Evolutionary conservation across 2,113 vertebrate genomes (phyloP).

Genomic region (Mohoua ochrocephala): DNA sequence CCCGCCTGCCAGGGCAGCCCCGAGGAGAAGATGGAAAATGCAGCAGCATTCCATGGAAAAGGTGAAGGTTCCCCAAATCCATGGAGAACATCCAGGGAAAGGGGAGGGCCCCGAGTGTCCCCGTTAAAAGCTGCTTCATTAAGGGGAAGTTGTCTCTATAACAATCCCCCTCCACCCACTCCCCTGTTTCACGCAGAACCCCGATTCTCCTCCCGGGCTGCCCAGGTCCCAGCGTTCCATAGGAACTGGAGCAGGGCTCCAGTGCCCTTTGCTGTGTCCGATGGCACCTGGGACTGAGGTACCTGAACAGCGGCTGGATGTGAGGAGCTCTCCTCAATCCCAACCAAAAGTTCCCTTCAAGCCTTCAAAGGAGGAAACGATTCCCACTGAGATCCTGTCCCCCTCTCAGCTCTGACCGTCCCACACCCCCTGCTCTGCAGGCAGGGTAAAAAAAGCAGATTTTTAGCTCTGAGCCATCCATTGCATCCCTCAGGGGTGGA

Average conservation of each 20-base stretch:
- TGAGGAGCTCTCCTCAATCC: not conserved
- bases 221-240: rapidly evolving
- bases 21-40: slow-evolving; percentile 76
- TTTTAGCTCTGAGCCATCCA: not conserved
- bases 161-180: not conserved
- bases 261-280: not conserved
- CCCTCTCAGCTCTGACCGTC: not conserved
- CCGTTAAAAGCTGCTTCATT: not conserved
- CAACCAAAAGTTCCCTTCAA: not conserved
- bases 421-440: not conserved
- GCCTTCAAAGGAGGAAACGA: not conserved
- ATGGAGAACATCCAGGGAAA: not conserved
- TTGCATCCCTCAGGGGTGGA: not conserved
- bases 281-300: not conserved
- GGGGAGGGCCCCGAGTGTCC: not conserved
- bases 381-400: not conserved
- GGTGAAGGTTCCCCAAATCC: not conserved
- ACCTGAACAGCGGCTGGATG: not conserved
- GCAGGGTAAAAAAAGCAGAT: not conserved
- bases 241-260: not conserved
- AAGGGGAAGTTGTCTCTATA: not conserved
- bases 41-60: slow-evolving; percentile 72
- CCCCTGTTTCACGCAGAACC: not conserved
- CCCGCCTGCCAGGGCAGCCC: slow-evolving; percentile 79
- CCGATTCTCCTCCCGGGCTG: not conserved